Base-by-base conservation (phyloP, 1,140 invertebrate genomes). In the Arctopsyche grandis region DNA sequence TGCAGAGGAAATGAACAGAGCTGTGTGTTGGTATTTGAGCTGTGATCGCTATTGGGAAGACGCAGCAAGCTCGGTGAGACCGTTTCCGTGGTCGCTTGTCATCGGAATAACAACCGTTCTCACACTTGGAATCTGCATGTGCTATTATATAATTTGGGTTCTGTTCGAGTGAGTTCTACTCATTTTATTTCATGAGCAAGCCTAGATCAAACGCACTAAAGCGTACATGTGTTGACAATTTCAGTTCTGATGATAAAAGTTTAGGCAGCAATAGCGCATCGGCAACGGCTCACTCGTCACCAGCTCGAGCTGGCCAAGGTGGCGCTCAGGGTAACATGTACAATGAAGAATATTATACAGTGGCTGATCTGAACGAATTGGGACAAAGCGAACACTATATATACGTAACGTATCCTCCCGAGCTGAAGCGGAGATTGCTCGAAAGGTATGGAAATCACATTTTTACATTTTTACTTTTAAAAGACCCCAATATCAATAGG, bases 1-100 rank as follows among this genome's bases (percentile, higher is more conserved):
- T 89, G 48, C 84, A 96, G 95, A 94, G 84, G 94, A 96, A 84
- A 90, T 97, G 85, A 94, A 96, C 85, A 91, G 94, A 83, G 94
- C 93, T 9, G 92, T 97, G 69, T 98, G 96, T 85, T 97, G 95
- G 92, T 97, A 96, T 86, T 88, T 97, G 81, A 96, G 95, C 77
- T 98, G 96, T 85, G 94, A 97, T 84, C 92, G 94, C 66, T 98
- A 96, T 86, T 97, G 95, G 94, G 94, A 96, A 85, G 94, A 96
- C 85, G 92, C 93, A 4, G 92, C 92, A 79, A 89, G 92, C 71
- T 92, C 93, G 82, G 90, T 92, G 21, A 89, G 93, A 79, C 92
- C 91, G 78, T 95, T 95, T 85, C 94, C 95, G 10, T 95, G 94
- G 93, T 93, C 93, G 74, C 86, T 93, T 75, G 89, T 94, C 56